phyloP scores from a whole-genome alignment of 2,113 vertebrate genomes.

The Hydrolagus affinis region DNA sequence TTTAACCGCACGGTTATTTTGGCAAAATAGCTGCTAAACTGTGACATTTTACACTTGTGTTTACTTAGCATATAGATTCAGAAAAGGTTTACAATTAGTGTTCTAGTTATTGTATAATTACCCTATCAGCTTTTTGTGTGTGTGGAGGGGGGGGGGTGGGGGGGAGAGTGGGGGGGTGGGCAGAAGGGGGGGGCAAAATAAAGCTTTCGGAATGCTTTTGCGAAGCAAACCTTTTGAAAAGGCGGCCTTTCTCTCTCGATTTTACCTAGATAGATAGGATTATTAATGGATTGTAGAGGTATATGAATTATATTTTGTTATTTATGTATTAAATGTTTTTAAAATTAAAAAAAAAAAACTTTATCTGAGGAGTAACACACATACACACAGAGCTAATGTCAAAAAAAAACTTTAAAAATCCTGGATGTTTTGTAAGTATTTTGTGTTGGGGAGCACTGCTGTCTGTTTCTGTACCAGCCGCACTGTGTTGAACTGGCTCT shows the following conservation, averaged over 20 bases:
- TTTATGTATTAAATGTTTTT: constrained; percentile 29
- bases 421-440: constrained; percentile 24
- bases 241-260: constrained; percentile 23
- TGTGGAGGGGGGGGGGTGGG: too few relatives aligned
- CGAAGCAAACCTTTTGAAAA: constrained; percentile 26
- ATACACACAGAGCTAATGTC: constrained; percentile 18
- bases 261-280: constrained; percentile 23
- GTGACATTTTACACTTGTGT: constrained; percentile 25
- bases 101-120: constrained; percentile 29
- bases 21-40: constrained; percentile 31
- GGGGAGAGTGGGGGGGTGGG: too few relatives aligned
- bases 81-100: constrained; percentile 29
- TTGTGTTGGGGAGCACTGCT: constrained; percentile 24
- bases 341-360: constrained; percentile 13
- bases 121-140: neutral
- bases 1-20: constrained; percentile 5
- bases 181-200: too few relatives aligned
- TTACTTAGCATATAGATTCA: constrained; percentile 29
- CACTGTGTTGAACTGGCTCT: constrained; percentile 27
- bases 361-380: constrained; percentile 15
- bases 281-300: constrained; percentile 31
- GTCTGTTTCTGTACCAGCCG: constrained; percentile 27
- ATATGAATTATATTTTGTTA: constrained; percentile 33
- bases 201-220: constrained; percentile 31
- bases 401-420: too few relatives aligned